Percentiles rank a stretch among this genome's conserved stretches.
phyloP scores from a whole-genome alignment of 2,113 vertebrate species.

The Atlantisia rogersi region DNA sequence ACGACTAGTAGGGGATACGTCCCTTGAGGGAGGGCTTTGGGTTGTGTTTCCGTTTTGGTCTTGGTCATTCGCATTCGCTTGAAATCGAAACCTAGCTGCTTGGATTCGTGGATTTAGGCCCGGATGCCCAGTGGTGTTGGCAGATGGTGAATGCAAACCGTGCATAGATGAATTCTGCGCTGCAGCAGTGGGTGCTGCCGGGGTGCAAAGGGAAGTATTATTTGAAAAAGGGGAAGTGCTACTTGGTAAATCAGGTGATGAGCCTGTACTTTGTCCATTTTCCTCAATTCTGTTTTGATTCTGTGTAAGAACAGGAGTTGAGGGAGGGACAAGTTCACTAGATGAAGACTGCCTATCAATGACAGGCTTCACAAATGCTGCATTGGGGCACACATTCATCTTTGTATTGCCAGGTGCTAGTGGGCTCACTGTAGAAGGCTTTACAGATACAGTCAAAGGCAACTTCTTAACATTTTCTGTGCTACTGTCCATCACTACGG shows the following conservation, averaged over 20 bases:
- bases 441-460: slow-evolving; percentile 84
- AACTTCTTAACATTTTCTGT: slow-evolving; percentile 85
- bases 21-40: slow-evolving; percentile 89
- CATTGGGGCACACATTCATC: slow-evolving; percentile 62
- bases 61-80: slow-evolving; percentile 87
- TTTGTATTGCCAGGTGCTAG: slow-evolving; percentile 82
- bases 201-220: slow-evolving; percentile 21
- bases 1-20: slow-evolving; percentile 91
- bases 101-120: slow-evolving; percentile 92
- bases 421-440: slow-evolving; percentile 83
- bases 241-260: slow-evolving; percentile 62
- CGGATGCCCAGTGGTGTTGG: slow-evolving; percentile 74
- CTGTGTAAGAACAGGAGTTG: slow-evolving; percentile 42
- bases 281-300: slow-evolving; percentile 79
- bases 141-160: slow-evolving; percentile 77
- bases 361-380: slow-evolving; percentile 64
- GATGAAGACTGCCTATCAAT: slow-evolving; percentile 83
- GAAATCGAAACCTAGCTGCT: slow-evolving; percentile 95
- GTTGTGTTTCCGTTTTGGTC: slow-evolving; percentile 95
- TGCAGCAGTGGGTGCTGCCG: slow-evolving; percentile 37
- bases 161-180: slow-evolving; percentile 72
- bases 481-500: slow-evolving; percentile 64
- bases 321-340: slow-evolving; percentile 74
- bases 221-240: slow-evolving; percentile 50
- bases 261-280: slow-evolving; percentile 85